Percentiles rank a stretch among this genome's conserved stretches.
Evolutionary conservation across 2,888 invertebrate genomes (phyloP).

Genomic region (Chrysodeixis includens): DNA sequence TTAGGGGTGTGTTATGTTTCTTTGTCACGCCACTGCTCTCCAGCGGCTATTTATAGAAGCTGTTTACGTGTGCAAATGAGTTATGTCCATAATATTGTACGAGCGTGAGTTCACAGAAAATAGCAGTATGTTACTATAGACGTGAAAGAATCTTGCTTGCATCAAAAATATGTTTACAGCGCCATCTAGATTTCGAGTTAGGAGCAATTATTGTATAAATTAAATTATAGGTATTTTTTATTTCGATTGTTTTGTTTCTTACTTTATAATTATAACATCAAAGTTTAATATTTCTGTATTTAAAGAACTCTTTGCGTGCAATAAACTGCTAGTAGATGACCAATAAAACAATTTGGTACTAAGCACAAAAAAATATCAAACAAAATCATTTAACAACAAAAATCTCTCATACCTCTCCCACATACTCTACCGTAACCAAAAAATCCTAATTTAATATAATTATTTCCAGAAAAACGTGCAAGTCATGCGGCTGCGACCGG

Average conservation of each 20-base stretch:
- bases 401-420: background rate
- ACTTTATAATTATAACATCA: too few relatives aligned
- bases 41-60: slow-evolving; percentile 41
- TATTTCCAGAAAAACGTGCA: slow-evolving; percentile 96
- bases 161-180: background rate
- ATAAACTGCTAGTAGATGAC: too few relatives aligned
- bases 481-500: slow-evolving; percentile 96
- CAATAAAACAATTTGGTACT: too few relatives aligned
- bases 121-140: background rate
- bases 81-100: slow-evolving; percentile 15
- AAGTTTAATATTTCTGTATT: too few relatives aligned
- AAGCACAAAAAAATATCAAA: too few relatives aligned
- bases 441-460: slow-evolving; percentile 14
- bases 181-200: background rate
- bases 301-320: too few relatives aligned
- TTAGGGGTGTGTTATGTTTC: slow-evolving; percentile 55
- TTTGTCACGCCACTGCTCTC: slow-evolving; percentile 52
- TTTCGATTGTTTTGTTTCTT: too few relatives aligned
- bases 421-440: background rate
- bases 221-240: too few relatives aligned
- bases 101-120: slow-evolving; percentile 3
- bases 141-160: background rate
- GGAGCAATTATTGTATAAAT: background rate
- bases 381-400: background rate
- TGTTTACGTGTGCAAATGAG: slow-evolving; percentile 40